These are phyloP conservation scores for Lagodon rhomboides DNA, from an alignment of 2,797 vertebrate species.

Conservation along the genomic window DNA sequence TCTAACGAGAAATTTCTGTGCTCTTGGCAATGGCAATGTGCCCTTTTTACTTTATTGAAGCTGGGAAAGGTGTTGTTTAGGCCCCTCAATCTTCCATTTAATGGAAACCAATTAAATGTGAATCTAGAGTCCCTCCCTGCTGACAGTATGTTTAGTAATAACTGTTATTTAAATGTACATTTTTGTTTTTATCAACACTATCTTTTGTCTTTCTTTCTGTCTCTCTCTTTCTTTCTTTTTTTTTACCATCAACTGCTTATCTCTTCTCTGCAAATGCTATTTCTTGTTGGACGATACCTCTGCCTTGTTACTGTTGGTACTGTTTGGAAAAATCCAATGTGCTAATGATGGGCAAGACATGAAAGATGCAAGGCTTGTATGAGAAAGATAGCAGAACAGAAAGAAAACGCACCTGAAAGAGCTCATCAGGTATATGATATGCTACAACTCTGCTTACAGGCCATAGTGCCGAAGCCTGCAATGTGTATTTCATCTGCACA, in stretches of 20 bases:
- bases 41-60: too few relatives aligned
- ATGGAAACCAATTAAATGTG: background rate
- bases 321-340: constrained; percentile 1
- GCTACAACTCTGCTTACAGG: constrained; percentile 44
- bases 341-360: constrained; percentile 18
- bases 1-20: background rate
- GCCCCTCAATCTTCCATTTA: background rate
- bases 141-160: background rate
- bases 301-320: background rate
- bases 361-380: constrained; percentile 8
- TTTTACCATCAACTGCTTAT: background rate
- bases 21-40: too few relatives aligned
- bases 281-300: background rate
- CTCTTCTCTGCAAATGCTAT: background rate
- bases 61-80: background rate
- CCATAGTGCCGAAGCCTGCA: constrained; percentile 28
- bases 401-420: constrained; percentile 16
- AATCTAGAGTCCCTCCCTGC: background rate
- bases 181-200: background rate
- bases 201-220: background rate
- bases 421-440: constrained; percentile 27
- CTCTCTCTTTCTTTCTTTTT: background rate
- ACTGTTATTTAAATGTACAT: background rate
- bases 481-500: constrained; percentile 39
- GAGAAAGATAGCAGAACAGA: background rate